phyloP scores from a whole-genome alignment of 2,113 vertebrate species.

The Ammodytes dubius region DNA sequence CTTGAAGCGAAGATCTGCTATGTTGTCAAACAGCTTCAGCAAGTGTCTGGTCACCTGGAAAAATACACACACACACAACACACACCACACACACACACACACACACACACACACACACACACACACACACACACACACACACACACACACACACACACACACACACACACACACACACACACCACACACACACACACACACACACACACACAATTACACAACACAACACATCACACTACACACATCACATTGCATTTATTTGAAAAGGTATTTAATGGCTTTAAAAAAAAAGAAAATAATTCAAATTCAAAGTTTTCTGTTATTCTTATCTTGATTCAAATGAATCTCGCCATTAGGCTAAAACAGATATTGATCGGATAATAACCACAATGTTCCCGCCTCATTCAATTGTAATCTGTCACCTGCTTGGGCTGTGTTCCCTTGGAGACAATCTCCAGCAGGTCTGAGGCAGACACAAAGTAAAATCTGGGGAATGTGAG shows the following conservation, averaged over 20 bases:
- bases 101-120: constrained; percentile 1
- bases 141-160: constrained; percentile 5
- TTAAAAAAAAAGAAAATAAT: not conserved
- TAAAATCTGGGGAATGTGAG: constrained; percentile 83
- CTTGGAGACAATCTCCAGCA: constrained; percentile 87
- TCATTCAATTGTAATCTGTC: not conserved
- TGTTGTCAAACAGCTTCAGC: constrained; percentile 85
- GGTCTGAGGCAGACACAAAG: constrained; percentile 84
- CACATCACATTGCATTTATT: too few species aligned
- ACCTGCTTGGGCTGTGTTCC: constrained; percentile 84
- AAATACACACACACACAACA: constrained; percentile 1
- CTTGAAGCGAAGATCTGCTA: constrained; percentile 85
- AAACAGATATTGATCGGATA: not conserved
- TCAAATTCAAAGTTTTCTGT: not conserved
- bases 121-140: not conserved
- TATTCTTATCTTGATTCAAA: constrained; percentile 23
- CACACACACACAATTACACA: too few species aligned
- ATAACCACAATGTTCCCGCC: not conserved
- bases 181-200: too few species aligned
- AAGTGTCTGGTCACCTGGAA: constrained; percentile 85
- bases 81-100: not conserved
- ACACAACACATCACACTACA: too few species aligned
- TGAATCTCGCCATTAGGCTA: not conserved
- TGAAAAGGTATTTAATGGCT: not conserved
- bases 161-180: too few species aligned